phyloP scores from a whole-genome alignment of 2,888 invertebrate genomes.

The Diplolepis rosae region DNA sequence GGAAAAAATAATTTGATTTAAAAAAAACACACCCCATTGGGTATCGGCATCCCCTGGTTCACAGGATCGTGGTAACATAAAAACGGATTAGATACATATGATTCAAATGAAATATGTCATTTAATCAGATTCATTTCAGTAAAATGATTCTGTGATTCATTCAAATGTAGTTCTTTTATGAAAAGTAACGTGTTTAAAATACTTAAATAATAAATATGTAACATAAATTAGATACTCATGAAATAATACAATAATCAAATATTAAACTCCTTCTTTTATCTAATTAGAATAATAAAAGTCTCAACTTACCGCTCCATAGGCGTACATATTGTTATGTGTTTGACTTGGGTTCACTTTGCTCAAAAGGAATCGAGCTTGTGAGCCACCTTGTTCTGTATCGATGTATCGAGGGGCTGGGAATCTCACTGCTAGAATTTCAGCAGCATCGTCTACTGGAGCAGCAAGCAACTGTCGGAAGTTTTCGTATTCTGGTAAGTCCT shows the following conservation, averaged over 20 bases:
- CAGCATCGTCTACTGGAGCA: conserved; percentile 97
- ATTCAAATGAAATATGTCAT: conserved; percentile 37
- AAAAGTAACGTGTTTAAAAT: neutral
- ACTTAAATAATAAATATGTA: conserved; percentile 8
- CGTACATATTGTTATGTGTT: conserved; percentile 99
- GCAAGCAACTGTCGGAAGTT: conserved; percentile 96
- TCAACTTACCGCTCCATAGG: conserved; percentile 90
- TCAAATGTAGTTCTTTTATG: neutral
- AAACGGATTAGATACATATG: conserved; percentile 67
- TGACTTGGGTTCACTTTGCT: conserved; percentile 99
- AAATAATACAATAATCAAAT: too few species aligned
- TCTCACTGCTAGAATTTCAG: conserved; percentile 94
- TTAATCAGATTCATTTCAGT: conserved; percentile 6
- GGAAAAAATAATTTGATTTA: conserved; percentile 61
- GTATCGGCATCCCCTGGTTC: conserved; percentile 81
- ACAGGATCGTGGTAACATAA: conserved; percentile 68
- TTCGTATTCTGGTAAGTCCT: conserved; percentile 97
- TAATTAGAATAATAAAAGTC: conserved; percentile 2
- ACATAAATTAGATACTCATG: neutral
- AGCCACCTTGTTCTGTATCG: conserved; percentile 99
- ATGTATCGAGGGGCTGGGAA: conserved; percentile 99
- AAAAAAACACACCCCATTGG: conserved; percentile 81
- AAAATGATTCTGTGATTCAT: neutral
- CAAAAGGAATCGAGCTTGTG: conserved; percentile 97
- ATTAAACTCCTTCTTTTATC: neutral